Conservation (phyloP, 2,113 vertebrate genomes). For the Scopus umbretta region DNA sequence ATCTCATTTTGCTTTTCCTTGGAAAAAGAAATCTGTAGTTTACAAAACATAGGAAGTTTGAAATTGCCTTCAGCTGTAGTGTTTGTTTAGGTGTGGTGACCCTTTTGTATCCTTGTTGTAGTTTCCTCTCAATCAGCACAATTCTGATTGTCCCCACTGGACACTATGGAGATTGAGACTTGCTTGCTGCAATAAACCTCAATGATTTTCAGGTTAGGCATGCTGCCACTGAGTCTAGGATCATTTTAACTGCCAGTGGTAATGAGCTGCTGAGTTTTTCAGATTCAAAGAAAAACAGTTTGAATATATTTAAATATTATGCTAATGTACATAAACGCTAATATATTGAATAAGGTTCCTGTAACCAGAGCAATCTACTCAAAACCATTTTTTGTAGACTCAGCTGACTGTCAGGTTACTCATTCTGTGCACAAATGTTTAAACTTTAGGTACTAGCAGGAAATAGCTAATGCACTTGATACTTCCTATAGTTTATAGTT, state of each 20-base stretch:
- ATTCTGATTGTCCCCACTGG: constrained; percentile 20
- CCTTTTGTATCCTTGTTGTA: constrained; percentile 25
- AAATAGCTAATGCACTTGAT: neutral
- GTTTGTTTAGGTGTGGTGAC: constrained; percentile 48
- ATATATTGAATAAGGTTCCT: too few relatives aligned
- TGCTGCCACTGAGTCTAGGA: too few relatives aligned
- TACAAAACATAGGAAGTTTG: constrained; percentile 15
- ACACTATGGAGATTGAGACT: constrained; percentile 3
- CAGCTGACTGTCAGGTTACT: too few relatives aligned
- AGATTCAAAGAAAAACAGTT: too few relatives aligned
- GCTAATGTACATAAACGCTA: too few relatives aligned
- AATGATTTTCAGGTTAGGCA: constrained; percentile 21
- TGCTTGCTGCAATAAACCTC: constrained; percentile 38
- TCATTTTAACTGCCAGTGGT: too few relatives aligned
- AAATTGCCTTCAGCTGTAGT: constrained; percentile 7
- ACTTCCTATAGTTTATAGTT: neutral
- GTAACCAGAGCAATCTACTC: too few relatives aligned
- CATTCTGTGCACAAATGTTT: too few relatives aligned
- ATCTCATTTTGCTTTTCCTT: constrained; percentile 28
- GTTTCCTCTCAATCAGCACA: constrained; percentile 24
- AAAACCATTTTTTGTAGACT: too few relatives aligned
- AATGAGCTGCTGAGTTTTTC: too few relatives aligned
- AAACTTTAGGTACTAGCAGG: too few relatives aligned
- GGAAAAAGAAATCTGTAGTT: neutral
- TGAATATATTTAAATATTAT: too few relatives aligned